These are phyloP conservation scores for Tachycineta bicolor DNA, from an alignment of 2,113 vertebrate genomes.

Conservation along the genomic window DNA sequence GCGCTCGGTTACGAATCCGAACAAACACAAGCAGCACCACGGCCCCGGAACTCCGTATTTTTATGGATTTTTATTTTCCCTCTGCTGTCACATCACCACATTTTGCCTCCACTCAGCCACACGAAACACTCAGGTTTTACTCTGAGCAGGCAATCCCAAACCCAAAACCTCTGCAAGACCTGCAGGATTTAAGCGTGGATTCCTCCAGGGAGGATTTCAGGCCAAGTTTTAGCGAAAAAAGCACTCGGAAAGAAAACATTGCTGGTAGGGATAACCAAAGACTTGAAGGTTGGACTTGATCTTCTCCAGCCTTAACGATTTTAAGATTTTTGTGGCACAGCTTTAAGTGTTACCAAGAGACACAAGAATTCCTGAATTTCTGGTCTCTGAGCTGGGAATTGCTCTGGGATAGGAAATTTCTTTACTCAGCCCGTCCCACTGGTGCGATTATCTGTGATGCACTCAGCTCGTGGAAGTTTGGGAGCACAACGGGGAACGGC, in stretches of 20 bases:
- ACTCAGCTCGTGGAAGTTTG: not conserved
- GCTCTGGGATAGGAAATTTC: not conserved
- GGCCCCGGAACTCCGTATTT: not conserved
- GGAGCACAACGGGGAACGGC: not conserved
- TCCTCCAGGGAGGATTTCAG: not conserved
- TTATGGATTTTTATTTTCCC: not conserved
- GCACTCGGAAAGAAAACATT: not conserved
- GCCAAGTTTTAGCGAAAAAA: not conserved
- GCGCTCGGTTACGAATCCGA: not conserved
- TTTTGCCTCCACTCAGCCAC: not conserved
- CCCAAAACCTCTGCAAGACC: not conserved
- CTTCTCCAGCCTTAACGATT: not conserved
- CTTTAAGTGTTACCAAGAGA: not conserved
- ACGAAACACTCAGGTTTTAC: not conserved
- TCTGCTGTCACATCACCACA: rapidly evolving
- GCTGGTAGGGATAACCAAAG: not conserved
- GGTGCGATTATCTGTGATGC: not conserved
- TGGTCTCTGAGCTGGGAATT: not conserved
- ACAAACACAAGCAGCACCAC: not conserved
- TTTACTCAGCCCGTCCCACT: not conserved
- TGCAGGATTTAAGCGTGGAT: not conserved
- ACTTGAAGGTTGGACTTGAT: not conserved
- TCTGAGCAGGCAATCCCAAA: not conserved
- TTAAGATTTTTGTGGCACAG: not conserved
- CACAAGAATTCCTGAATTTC: not conserved